Evolutionary conservation across 2,113 vertebrate species (phyloP).

Genomic region (Myrmophylax atrothorax): DNA sequence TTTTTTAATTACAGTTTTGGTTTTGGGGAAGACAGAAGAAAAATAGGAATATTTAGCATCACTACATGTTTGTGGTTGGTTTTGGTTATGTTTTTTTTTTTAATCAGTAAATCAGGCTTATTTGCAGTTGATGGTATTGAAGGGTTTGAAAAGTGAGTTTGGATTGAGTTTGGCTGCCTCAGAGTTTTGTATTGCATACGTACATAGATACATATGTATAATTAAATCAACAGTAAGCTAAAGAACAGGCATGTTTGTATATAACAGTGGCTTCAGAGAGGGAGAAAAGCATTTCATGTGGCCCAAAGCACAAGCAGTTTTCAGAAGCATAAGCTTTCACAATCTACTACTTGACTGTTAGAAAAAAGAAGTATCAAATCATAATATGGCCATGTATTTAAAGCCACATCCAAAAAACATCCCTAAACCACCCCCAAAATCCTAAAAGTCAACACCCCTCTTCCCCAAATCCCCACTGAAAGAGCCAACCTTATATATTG

Average conservation of each 20-base stretch:
- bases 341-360: background rate
- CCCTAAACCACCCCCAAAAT: background rate
- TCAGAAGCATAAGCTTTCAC: background rate
- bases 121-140: background rate
- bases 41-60: background rate
- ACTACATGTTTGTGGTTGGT: accelerated
- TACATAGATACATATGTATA: background rate
- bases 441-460: background rate
- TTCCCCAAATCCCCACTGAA: background rate
- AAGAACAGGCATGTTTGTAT: background rate
- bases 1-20: background rate
- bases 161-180: background rate
- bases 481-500: background rate
- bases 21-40: background rate
- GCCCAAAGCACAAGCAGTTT: background rate
- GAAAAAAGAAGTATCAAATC: background rate
- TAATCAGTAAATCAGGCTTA: too few species aligned
- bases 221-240: background rate
- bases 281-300: background rate
- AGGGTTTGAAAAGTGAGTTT: background rate
- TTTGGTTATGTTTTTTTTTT: background rate
- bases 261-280: background rate
- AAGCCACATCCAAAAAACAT: background rate
- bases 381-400: background rate
- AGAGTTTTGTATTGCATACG: background rate